Evolutionary conservation across 92 coral and sea anemone genomes (phyloP).

Genomic region (Siderastrea radians): DNA sequence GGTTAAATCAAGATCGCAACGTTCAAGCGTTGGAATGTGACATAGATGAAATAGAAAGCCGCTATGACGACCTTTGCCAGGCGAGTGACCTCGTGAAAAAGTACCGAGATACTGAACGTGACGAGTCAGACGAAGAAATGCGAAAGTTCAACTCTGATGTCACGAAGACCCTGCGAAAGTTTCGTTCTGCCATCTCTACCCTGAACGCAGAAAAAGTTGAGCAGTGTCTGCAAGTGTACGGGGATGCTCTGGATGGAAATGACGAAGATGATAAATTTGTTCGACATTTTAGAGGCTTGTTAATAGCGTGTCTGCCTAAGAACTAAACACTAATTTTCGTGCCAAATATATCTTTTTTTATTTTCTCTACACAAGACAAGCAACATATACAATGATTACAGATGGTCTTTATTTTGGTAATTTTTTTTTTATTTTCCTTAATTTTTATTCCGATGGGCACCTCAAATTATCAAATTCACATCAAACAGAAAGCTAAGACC

Average conservation of each 20-base stretch:
- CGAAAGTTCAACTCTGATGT: background rate
- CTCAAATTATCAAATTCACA: too few relatives aligned
- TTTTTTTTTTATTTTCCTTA: too few relatives aligned
- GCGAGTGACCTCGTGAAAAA: background rate
- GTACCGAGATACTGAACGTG: background rate
- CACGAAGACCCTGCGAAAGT: slow-evolving; percentile 1
- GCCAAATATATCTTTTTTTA: too few relatives aligned
- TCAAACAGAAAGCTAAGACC: too few relatives aligned
- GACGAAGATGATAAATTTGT: slow-evolving; percentile 23
- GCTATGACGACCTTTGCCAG: slow-evolving; percentile 39
- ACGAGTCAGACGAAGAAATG: slow-evolving; percentile 3
- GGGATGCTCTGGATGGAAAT: slow-evolving; percentile 4
- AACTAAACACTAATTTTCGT: too few relatives aligned
- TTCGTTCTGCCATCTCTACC: slow-evolving; percentile 21
- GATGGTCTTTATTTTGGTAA: too few relatives aligned
- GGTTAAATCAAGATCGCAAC: background rate
- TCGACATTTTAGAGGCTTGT: slow-evolving; percentile 2
- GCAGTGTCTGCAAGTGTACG: slow-evolving; percentile 29
- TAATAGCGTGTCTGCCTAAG: too few relatives aligned
- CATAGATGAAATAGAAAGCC: slow-evolving; percentile 23
- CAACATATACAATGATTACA: too few relatives aligned
- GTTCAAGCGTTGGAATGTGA: slow-evolving; percentile 1
- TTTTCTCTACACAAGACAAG: too few relatives aligned
- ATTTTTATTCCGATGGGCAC: too few relatives aligned
- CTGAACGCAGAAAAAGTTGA: slow-evolving; percentile 5